A percentile compares a stretch with the other conserved stretches of the same genome.
Evolutionary conservation across 2,113 vertebrate species (phyloP).

Genomic region (Asarcornis scutulata): DNA sequence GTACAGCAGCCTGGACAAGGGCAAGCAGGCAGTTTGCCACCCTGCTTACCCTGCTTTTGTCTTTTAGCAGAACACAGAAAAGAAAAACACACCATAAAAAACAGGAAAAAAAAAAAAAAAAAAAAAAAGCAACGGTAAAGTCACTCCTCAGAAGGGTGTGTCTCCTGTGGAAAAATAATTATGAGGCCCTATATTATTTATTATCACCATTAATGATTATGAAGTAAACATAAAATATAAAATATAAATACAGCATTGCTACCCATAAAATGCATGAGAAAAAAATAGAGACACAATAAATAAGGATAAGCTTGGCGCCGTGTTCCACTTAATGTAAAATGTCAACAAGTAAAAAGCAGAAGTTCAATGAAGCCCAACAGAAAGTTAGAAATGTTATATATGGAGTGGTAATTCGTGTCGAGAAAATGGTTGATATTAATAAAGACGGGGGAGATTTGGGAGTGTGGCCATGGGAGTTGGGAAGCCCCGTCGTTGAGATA

Average conservation of each 20-base stretch:
- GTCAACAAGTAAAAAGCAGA: not conserved
- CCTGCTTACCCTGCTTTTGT: not conserved
- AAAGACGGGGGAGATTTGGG: too few species aligned
- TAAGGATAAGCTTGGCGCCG: accelerated
- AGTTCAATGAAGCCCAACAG: not conserved
- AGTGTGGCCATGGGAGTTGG: too few species aligned
- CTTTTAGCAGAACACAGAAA: not conserved
- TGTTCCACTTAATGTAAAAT: accelerated
- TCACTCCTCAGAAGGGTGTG: not conserved
- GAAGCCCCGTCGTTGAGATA: too few species aligned
- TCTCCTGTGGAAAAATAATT: not conserved
- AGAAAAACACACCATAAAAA: not conserved
- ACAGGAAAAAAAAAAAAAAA: not conserved
- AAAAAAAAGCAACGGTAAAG: too few species aligned
- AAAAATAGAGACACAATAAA: not conserved
- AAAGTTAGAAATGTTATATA: not conserved
- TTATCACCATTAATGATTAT: not conserved
- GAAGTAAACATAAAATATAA: not conserved
- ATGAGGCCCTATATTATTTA: not conserved
- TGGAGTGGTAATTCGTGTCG: too few species aligned
- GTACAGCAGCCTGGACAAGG: not conserved
- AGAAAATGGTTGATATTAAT: too few species aligned
- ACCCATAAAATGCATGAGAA: not conserved
- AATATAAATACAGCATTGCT: not conserved
- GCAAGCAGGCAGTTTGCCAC: not conserved